These are phyloP conservation scores for Drosophila littoralis DNA, from an alignment of 1,140 invertebrate species.

Conservation along the genomic window DNA sequence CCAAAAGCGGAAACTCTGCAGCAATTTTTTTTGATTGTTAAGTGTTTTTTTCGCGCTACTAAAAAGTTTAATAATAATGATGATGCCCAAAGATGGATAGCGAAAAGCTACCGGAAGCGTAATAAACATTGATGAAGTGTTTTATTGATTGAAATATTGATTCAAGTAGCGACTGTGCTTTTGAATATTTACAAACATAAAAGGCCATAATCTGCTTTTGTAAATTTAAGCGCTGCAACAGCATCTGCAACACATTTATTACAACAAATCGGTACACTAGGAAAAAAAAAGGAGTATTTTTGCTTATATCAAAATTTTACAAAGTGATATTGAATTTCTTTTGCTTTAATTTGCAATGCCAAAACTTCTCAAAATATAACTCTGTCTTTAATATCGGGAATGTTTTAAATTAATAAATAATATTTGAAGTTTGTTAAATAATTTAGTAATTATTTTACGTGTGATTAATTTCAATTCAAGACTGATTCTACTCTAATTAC, in stretches of 20 bases:
- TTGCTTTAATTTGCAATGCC: too few species aligned
- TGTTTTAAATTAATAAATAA: too few species aligned
- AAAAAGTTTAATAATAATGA: conserved; percentile 20
- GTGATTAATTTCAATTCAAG: too few species aligned
- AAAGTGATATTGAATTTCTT: too few species aligned
- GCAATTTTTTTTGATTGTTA: conserved; percentile 15
- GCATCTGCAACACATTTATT: conserved; percentile 23
- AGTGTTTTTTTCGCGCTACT: conserved; percentile 13
- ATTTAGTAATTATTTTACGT: too few species aligned
- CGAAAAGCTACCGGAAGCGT: conserved; percentile 14
- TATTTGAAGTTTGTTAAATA: too few species aligned
- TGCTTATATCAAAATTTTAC: too few species aligned
- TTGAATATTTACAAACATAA: conserved; percentile 11
- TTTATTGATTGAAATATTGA: conserved; percentile 23
- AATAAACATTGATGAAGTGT: conserved; percentile 14
- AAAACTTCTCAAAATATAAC: too few species aligned
- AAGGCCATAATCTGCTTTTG: not conserved
- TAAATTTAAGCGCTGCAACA: conserved; percentile 20
- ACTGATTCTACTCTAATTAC: too few species aligned
- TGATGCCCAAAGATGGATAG: conserved; percentile 11
- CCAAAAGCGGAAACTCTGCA: conserved; percentile 17
- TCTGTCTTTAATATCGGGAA: too few species aligned
- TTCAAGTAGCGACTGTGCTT: conserved; percentile 12
- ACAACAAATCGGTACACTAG: not conserved
- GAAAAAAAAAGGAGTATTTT: not conserved